Evolutionary conservation across 2,113 vertebrate species (phyloP).

Genomic region (Eptatretus burgeri): DNA sequence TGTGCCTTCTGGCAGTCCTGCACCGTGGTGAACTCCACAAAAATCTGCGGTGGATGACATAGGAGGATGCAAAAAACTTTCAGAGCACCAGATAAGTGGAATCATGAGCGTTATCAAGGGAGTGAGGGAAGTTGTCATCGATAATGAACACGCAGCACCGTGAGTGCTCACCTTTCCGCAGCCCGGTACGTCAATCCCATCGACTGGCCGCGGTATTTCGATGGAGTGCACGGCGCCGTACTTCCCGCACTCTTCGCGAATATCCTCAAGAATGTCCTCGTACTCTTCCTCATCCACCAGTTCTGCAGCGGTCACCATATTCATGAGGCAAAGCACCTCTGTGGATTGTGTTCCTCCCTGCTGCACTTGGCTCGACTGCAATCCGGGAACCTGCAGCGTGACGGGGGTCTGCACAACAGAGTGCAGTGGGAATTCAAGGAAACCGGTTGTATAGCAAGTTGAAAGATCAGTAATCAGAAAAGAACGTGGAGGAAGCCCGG

Average conservation of each 20-base stretch:
- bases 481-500: neutral
- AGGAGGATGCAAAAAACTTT: too few species aligned
- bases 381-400: conserved; percentile 23
- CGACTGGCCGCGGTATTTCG: conserved; percentile 24
- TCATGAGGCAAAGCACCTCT: conserved; percentile 26
- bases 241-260: conserved; percentile 30
- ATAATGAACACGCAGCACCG: conserved; percentile 1
- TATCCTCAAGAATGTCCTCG: conserved; percentile 30
- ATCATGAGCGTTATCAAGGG: too few species aligned
- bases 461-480: neutral
- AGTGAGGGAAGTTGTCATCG: neutral
- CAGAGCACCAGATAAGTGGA: too few species aligned
- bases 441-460: neutral
- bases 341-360: conserved; percentile 18
- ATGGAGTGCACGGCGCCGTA: conserved; percentile 25
- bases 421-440: too few species aligned
- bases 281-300: conserved; percentile 29
- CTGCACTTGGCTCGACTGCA: conserved; percentile 19
- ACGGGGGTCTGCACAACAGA: conserved; percentile 20
- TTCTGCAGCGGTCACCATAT: conserved; percentile 31
- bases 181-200: conserved; percentile 24
- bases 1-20: conserved; percentile 30
- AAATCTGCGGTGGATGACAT: conserved; percentile 16
- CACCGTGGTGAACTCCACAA: conserved; percentile 25
- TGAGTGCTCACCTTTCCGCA: conserved; percentile 21